Evolutionary conservation across 2,797 vertebrate species (phyloP), one percentile per base, ranked within the genome.

Genomic region (Valencia hispanica): DNA sequence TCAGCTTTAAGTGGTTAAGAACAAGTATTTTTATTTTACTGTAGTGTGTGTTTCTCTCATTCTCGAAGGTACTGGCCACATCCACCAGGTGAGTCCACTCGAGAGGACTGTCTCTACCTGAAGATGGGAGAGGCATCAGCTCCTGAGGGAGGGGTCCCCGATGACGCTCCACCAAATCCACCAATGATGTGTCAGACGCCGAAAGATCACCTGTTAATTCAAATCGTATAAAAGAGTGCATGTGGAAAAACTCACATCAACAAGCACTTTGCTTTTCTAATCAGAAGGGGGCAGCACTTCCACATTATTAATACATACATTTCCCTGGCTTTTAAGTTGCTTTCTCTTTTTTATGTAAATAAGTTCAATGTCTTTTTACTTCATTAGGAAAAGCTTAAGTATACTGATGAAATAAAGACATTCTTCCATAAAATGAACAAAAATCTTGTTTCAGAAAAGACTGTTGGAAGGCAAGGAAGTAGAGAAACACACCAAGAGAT

Each of bases 41-140:
- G 5, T 92, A 93, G 66, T 93, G 91, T 50, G 89, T 81, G 85
- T 90, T 93, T 80, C 94, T 90, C 89, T 96, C 94, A 95, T 95
- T 97, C 89, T 99, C 98, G 86, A 97, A 99, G 78, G 97, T 97
- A 91, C 96, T 99, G 94, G 98, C 98, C 77, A 97, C 98, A 53
- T 99, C 98, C 84, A 99, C 97, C 84, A 99, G 93, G 93, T 98
- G 98, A 55, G 97, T 98, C 98, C 98, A 99, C 74, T 99, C 98
- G 39, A 99, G 91, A 85, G 97, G 96, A 5, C 96, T 96, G 85
- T 95, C 92, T 30, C 93, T 88, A 83, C 97, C 97, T 32, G 96
- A 91, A 70, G 98, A 96, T 0, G 98, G 98, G 75, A 99, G 95
- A 74, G 98, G 98, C 97, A 99, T 98, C 89, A 99, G 96, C 84